phyloP scores from a whole-genome alignment of 2,888 invertebrate species.

The Dryococelus australis region DNA sequence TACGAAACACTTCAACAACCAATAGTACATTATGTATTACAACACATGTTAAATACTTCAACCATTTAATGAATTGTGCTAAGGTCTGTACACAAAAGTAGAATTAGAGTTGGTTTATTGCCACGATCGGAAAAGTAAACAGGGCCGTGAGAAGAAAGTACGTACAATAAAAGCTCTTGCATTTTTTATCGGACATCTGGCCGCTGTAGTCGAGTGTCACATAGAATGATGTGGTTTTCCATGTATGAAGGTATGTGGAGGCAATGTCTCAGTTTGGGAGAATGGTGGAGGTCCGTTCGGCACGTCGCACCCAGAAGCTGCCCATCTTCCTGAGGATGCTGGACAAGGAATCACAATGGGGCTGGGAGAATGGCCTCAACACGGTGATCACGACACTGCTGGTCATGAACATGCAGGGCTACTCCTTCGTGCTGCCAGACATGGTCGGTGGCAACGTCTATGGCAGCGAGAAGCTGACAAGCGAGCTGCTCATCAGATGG shows the following conservation, averaged over 20 bases:
- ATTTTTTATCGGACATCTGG: neutral
- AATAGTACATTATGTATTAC: no score
- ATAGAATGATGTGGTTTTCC: no score
- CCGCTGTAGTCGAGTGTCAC: neutral
- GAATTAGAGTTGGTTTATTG: no score
- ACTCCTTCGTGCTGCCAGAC: conserved; percentile 79
- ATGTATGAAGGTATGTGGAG: conserved; percentile 61
- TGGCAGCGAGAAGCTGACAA: conserved; percentile 64
- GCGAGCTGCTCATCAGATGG: conserved; percentile 80
- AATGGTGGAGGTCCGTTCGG: conserved; percentile 75
- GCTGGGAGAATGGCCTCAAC: conserved; percentile 72
- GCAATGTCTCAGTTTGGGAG: conserved; percentile 67
- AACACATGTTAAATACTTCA: no score
- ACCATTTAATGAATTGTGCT: no score
- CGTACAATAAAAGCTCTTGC: neutral
- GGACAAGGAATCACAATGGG: conserved; percentile 77
- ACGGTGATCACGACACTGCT: conserved; percentile 76
- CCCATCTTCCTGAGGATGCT: conserved; percentile 79
- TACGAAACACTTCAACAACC: no score
- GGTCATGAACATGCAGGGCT: conserved; percentile 69
- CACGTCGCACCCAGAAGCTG: conserved; percentile 72
- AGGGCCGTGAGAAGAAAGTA: no score
- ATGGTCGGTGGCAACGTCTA: conserved; percentile 78
- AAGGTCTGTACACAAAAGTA: no score
- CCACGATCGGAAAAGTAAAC: no score